Evolutionary conservation across 2,797 vertebrate genomes (phyloP), one percentile per base, ranked within the genome.

Genomic region (Vultur gryphus): DNA sequence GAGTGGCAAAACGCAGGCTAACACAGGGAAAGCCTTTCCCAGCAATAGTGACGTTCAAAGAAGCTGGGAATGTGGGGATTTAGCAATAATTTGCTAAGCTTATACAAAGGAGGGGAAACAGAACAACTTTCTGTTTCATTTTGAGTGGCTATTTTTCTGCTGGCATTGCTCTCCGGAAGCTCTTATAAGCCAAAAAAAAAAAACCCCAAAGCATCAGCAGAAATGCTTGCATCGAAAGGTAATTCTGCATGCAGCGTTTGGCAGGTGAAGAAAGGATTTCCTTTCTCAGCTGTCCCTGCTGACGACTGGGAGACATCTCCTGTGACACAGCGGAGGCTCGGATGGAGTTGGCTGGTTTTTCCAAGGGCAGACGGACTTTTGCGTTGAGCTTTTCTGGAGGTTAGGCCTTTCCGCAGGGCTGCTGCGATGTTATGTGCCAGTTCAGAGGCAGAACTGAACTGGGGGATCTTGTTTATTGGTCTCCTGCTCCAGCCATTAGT

Each of bases 121-220:
- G 61, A 39, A 21, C 21, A 59, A 26, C 55, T 82, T 73, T 89
- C 57, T 59, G 39, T 78, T 94, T 86, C 44, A 28, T 78, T 92
- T 64, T 49, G 71, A 64, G 62, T 31, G 16, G 41, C 26, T 71
- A 13, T 61, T 81, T 77, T 89, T 77, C 66, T 4, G 0, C n/a
- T 41, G 59, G 16, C 9, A 1, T 35, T 46, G 19, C 66, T 78
- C n/a, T 78, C 66, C 1, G 14, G 66, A 67, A 67, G 37, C 16
- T 55, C 33, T 44, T 49, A 48, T 15, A 33, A 46, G 35, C 19
- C 35, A 29, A 48, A 57, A 41, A 28, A 31, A 41, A 49, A 25
- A 16, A 10, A 11, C 6, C 54, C 39, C 16, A 41, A 52, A 21
- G 21, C 41, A 25, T 54, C n/a, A 26, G 19, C 39, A 69, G 67